Base-by-base conservation (phyloP, 2,888 invertebrate species). In the Exocentrus adspersus region DNA sequence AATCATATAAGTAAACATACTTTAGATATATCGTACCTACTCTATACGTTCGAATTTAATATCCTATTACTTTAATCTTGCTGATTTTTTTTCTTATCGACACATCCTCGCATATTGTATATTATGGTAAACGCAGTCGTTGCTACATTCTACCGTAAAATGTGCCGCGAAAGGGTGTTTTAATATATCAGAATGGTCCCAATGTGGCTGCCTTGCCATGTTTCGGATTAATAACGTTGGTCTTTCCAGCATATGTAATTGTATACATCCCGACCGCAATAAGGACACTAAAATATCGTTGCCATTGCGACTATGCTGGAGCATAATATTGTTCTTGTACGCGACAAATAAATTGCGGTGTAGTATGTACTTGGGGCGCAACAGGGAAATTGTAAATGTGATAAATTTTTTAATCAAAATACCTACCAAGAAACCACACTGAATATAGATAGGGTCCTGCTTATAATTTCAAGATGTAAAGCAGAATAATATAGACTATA, bases 211-310 rank as follows among this genome's bases (percentile, higher is more conserved):
- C 32, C 9, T 30, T 17, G 37, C 53, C 45, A 50, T 60, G 60
- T 42, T 64, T 24, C 56, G 56, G 58, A 68, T 62, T 68, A 68
- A 65, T 68, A 53, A 58, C 42, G 37, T 12, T 43, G 58, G 41
- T 54, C 48, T 24, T 54, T 62, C 24, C 20, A 43, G 51, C 53
- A 56, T 59, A 45, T 65, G 65, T 65, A 65, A 68, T 65, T 65
- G 65, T 54, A 52, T 46, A 60, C 60, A 52, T 54, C 37, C 60
- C 46, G 64, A 62, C 67, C 68, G 21, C 65, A 60, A n/a, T n/a
- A n/a, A 57, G 65, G 58, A 65, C 63, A 48, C 65, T 68, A 60
- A 68, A 65, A 68, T 68, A 68, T 52, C 54, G 64, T 62, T 60
- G 48, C 41, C 46, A 54, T 58, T 56, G 20, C 32, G 57, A 42